A percentile compares a stretch with the other conserved stretches of the same genome.
Conservation (phyloP, 2,888 invertebrate genomes). For the Mycalesis mineus region DNA sequence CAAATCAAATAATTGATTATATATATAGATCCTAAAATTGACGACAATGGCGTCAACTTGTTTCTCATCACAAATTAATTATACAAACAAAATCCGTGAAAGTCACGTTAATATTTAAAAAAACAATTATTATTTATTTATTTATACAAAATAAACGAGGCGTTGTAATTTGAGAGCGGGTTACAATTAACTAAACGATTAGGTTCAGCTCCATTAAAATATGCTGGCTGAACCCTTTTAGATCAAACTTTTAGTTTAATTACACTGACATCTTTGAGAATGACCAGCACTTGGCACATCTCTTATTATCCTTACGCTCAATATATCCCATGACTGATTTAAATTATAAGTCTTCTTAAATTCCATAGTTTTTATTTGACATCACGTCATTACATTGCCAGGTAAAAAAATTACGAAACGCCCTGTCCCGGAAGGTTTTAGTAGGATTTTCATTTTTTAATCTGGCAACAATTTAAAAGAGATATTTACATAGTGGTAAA, state of each 20-base stretch:
- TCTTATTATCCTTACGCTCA: constrained; percentile 18
- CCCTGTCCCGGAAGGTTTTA: constrained; percentile 13
- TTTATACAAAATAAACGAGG: constrained; percentile 41
- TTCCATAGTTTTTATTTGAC: constrained; percentile 19
- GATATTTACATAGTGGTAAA: constrained; percentile 31
- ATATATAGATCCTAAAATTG: background rate
- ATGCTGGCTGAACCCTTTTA: constrained; percentile 13
- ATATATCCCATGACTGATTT: constrained; percentile 13
- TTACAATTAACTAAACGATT: constrained; percentile 36
- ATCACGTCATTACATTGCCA: constrained; percentile 17
- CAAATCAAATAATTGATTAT: background rate
- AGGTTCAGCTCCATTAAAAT: constrained; percentile 6
- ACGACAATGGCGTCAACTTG: background rate
- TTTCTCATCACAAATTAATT: background rate
- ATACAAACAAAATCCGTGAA: constrained; percentile 38
- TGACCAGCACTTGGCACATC: constrained; percentile 32
- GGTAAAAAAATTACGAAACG: constrained; percentile 21
- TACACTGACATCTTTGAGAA: constrained; percentile 10
- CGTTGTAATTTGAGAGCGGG: constrained; percentile 37
- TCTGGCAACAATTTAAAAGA: constrained; percentile 28
- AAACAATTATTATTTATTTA: constrained; percentile 36
- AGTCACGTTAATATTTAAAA: constrained; percentile 28
- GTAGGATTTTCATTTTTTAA: constrained; percentile 10
- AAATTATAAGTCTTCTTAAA: constrained; percentile 26
- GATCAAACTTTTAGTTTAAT: constrained; percentile 1